Conservation (phyloP, 1,140 invertebrate species). For the Tetragnatha versicolor region DNA sequence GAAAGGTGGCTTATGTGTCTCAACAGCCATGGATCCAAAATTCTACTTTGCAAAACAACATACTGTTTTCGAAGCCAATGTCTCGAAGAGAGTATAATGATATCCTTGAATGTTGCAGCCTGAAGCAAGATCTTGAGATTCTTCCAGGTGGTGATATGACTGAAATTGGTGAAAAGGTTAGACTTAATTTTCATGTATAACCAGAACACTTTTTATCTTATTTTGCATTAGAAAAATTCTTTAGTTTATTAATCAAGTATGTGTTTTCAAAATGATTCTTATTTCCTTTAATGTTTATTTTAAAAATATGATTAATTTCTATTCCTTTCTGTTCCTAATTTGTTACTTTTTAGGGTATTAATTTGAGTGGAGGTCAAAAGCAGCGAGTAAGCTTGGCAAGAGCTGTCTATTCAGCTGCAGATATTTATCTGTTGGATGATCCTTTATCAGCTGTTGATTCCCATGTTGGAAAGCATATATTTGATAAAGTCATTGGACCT, state of each 20-base stretch:
- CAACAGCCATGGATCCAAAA: conserved; percentile 73
- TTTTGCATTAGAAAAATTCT: background rate
- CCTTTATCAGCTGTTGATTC: conserved; percentile 65
- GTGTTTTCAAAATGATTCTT: background rate
- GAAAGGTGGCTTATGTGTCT: conserved; percentile 66
- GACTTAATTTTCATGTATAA: background rate
- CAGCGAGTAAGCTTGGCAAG: conserved; percentile 61
- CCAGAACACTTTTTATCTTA: too few species aligned
- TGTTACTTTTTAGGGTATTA: conserved; percentile 62
- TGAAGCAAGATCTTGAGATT: conserved; percentile 59
- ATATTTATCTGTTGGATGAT: conserved; percentile 66
- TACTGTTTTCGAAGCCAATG: conserved; percentile 70
- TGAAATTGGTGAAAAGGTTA: conserved; percentile 67
- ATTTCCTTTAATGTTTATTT: background rate
- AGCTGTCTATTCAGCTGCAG: conserved; percentile 61
- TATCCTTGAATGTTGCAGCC: conserved; percentile 60
- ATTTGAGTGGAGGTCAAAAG: conserved; percentile 62
- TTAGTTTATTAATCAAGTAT: background rate
- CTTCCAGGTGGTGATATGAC: conserved; percentile 66
- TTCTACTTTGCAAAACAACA: conserved; percentile 67
- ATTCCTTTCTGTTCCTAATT: background rate
- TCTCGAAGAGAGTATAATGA: conserved; percentile 61
- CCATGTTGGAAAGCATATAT: conserved; percentile 65
- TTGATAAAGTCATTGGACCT: conserved; percentile 64
- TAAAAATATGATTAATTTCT: background rate